Evolutionary conservation across 2,113 vertebrate genomes (phyloP).

Genomic region (Chionodraco myersi): DNA sequence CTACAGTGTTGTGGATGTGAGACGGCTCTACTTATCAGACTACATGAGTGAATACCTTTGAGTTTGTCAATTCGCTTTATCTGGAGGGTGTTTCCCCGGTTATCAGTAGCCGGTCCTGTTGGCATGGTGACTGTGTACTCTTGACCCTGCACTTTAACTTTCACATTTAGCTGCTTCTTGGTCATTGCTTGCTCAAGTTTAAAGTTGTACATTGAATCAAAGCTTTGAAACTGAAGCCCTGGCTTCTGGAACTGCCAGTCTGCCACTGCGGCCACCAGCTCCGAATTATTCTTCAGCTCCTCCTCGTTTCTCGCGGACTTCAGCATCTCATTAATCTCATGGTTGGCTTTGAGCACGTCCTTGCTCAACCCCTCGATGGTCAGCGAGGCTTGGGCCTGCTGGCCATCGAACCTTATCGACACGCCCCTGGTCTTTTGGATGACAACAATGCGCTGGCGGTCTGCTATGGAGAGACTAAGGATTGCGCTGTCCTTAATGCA

Average conservation of each 20-base stretch:
- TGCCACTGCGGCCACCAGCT: slow-evolving; percentile 71
- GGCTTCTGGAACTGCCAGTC: slow-evolving; percentile 86
- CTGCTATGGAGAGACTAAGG: slow-evolving; percentile 69
- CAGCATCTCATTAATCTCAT: slow-evolving; percentile 83
- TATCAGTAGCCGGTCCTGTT: slow-evolving; percentile 68
- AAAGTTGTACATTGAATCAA: slow-evolving; percentile 83
- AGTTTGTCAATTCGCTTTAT: slow-evolving; percentile 82
- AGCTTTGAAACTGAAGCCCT: slow-evolving; percentile 61
- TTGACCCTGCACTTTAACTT: slow-evolving; percentile 71
- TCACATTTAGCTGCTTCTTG: accelerated
- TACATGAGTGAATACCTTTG: slow-evolving; percentile 78
- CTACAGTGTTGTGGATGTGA: background rate
- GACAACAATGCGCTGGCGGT: slow-evolving; percentile 73
- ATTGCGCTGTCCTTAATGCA: slow-evolving; percentile 75
- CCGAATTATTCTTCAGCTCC: slow-evolving; percentile 75
- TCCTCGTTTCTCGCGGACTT: slow-evolving; percentile 57
- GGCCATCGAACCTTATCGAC: slow-evolving; percentile 68
- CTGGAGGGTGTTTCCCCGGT: slow-evolving; percentile 57
- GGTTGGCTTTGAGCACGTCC: slow-evolving; percentile 79
- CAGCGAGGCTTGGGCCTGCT: slow-evolving; percentile 53
- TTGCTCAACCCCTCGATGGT: slow-evolving; percentile 82
- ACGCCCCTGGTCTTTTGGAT: slow-evolving; percentile 83
- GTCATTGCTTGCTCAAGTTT: slow-evolving; percentile 83
- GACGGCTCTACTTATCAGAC: background rate
- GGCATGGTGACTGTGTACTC: slow-evolving; percentile 80